Conservation (phyloP, 2,797 vertebrate species). For the Pipistrellus kuhlii region DNA sequence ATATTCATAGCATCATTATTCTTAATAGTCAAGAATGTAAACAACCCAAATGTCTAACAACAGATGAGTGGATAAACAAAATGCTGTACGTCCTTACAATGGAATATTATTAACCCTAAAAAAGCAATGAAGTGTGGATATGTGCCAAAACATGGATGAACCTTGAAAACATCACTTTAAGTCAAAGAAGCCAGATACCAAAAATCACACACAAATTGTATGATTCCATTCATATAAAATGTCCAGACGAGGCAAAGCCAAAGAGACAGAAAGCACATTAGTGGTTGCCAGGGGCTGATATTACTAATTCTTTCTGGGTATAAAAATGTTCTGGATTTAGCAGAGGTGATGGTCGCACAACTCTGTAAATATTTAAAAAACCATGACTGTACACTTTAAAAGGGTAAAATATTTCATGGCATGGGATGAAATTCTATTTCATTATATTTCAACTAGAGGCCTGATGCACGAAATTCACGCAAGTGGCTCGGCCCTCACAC, state of each 20-base stretch:
- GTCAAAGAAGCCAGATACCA: not conserved
- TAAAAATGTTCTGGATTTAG: not conserved
- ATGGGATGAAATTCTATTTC: not conserved
- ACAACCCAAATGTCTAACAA: not conserved
- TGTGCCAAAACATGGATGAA: not conserved
- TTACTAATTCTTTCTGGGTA: not conserved
- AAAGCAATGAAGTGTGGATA: not conserved
- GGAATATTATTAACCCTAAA: not conserved
- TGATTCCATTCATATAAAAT: not conserved
- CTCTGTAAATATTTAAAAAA: not conserved
- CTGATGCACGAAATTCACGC: no score
- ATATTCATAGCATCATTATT: not conserved
- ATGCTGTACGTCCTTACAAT: not conserved
- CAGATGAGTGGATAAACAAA: not conserved
- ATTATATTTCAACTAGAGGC: not conserved
- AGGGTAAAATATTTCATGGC: not conserved
- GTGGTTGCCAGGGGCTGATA: not conserved
- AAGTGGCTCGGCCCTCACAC: no score
- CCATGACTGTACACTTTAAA: not conserved
- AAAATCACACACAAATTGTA: no score
- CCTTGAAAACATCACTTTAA: not conserved
- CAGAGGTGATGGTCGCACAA: not conserved
- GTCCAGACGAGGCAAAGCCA: not conserved
- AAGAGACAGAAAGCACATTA: not conserved
- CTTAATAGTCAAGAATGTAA: not conserved